Evolutionary conservation across 2,797 vertebrate genomes (phyloP), one percentile per base, ranked within the genome.

Genomic region (Coregonus suidteri): DNA sequence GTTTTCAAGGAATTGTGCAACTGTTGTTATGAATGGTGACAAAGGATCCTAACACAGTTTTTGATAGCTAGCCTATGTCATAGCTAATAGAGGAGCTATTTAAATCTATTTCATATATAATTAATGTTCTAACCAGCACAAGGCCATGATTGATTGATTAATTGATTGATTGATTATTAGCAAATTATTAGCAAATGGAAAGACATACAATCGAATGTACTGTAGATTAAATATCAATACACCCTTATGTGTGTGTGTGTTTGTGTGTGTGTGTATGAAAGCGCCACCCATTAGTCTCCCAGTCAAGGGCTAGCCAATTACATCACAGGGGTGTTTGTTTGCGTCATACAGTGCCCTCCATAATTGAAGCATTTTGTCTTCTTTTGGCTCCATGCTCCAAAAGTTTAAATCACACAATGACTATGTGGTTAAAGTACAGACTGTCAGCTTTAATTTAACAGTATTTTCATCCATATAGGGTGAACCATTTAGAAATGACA

Each of bases 281-380:
- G 92, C 92, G 89, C 90, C 90, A 88, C 86, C 88, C 25, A 25
- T 25, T 25, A 25, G 25, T 25, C 25, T 25, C 25, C 25, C 90
- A 93, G 85, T 86, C 82, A 82, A 81, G 68, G 78, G 62, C 30
- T 73, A 86, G 78, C 82, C 84, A 91, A 93, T 93, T 89, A 91
- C 83, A 83, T 80, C 84, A 68, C 30, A 34, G 59, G 31, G 31
- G 31, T 34, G 31, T 91, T 88, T 91, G 88, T 87, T 83, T 84
- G 83, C 78, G 65, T 14, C 90, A 89, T 91, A 91, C 86, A 71
- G 9, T 13, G 79, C 75, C 88, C 88, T 93, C 31, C 31, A 34
- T 34, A 34, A 34, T 34, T 34, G 31, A 34, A 34, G 25, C 25
- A 25, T 25, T 25, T 34, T 34, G 31, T 34, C 31, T 34, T 34